phyloP scores from a whole-genome alignment of 2,797 vertebrate genomes.

The Chelon labrosus region DNA sequence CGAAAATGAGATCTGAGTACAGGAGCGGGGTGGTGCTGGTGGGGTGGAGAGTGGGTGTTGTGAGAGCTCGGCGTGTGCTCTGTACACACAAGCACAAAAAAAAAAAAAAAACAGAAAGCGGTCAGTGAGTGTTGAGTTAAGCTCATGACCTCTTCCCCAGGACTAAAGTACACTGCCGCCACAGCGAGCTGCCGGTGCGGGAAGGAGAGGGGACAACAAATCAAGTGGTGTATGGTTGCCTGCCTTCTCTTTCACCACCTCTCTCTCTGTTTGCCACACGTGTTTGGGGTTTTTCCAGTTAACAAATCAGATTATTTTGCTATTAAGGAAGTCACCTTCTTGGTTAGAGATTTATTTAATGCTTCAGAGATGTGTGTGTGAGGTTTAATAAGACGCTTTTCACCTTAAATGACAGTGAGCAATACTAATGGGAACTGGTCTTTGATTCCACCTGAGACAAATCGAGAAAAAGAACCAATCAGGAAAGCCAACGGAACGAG shows the following conservation, averaged over 20 bases:
- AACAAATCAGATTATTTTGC: background rate
- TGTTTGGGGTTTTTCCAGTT: background rate
- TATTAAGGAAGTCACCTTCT: background rate
- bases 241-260: slow-evolving; percentile 11
- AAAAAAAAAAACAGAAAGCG: slow-evolving; percentile 42
- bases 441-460: slow-evolving; percentile 28
- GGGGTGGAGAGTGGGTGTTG: slow-evolving; percentile 20
- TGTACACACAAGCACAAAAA: slow-evolving; percentile 40
- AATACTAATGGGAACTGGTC: slow-evolving; percentile 1
- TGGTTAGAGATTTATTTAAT: background rate
- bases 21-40: slow-evolving; percentile 41
- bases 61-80: slow-evolving; percentile 37
- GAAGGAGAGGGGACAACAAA: slow-evolving; percentile 50
- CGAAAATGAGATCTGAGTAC: slow-evolving; percentile 83
- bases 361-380: background rate
- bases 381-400: slow-evolving; percentile 32
- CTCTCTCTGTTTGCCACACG: background rate
- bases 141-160: slow-evolving; percentile 50
- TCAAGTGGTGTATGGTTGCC: slow-evolving; percentile 36
- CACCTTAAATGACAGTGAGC: slow-evolving; percentile 19
- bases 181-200: slow-evolving; percentile 13
- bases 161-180: slow-evolving; percentile 40
- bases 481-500: slow-evolving; percentile 44
- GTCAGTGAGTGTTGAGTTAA: slow-evolving; percentile 50
- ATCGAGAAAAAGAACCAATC: slow-evolving; percentile 46